These are phyloP conservation scores for Caenorhabditis sp. DNA, from an alignment of 2,888 invertebrate genomes.

Conservation along the genomic window DNA sequence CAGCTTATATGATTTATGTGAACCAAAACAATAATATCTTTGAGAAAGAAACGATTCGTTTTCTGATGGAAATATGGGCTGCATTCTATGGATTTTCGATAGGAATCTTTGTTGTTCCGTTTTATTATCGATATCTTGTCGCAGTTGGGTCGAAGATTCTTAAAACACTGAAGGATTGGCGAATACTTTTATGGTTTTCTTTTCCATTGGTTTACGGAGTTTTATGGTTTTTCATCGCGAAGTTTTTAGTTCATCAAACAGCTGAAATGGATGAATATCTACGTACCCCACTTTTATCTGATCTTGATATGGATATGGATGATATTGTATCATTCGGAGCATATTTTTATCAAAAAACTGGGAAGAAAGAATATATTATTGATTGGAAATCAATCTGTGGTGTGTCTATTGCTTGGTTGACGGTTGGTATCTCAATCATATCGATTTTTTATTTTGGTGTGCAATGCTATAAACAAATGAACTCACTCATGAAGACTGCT, in stretches of 20 bases:
- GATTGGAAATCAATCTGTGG: slow-evolving; percentile 7
- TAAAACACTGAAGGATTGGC: slow-evolving; percentile 11
- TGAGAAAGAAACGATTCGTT: slow-evolving; percentile 5
- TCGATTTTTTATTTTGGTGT: slow-evolving; percentile 11
- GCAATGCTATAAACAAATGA: slow-evolving; percentile 13
- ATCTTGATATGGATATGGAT: slow-evolving; percentile 13
- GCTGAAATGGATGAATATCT: slow-evolving; percentile 10
- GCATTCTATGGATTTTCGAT: slow-evolving; percentile 14
- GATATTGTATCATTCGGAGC: slow-evolving; percentile 9
- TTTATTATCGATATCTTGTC: slow-evolving; percentile 15
- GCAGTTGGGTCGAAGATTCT: slow-evolving; percentile 2
- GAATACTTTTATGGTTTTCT: slow-evolving; percentile 5
- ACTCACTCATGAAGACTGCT: background rate
- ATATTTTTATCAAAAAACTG: slow-evolving; percentile 8
- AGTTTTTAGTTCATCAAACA: slow-evolving; percentile 5
- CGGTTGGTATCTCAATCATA: slow-evolving; percentile 12
- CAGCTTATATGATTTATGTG: slow-evolving; percentile 13
- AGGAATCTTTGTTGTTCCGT: slow-evolving; percentile 15
- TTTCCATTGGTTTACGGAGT: slow-evolving; percentile 6
- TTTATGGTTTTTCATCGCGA: slow-evolving; percentile 7
- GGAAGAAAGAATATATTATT: background rate
- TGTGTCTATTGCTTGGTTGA: slow-evolving; percentile 1
- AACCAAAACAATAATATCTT: slow-evolving; percentile 6
- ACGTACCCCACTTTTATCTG: background rate
- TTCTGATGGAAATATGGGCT: slow-evolving; percentile 6